These are phyloP conservation scores for Anthopleura sola DNA, from an alignment of 64 coral and sea anemone genomes.

Conservation along the genomic window DNA sequence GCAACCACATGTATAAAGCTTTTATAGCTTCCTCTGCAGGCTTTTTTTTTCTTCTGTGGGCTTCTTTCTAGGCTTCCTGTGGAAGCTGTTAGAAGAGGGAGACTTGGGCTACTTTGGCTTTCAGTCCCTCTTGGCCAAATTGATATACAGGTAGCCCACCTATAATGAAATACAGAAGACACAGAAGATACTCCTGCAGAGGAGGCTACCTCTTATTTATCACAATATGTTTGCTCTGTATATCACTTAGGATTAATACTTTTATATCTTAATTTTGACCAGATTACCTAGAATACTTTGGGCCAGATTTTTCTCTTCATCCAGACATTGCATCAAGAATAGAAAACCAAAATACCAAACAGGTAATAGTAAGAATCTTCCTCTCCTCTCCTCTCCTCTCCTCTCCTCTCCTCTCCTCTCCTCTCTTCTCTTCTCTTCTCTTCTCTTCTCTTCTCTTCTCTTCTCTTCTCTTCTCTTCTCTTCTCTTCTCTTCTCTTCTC, in stretches of 20 bases:
- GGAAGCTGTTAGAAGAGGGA: too few species aligned
- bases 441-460: not conserved
- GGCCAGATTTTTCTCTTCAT: slow-evolving; percentile 85
- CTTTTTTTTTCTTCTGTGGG: too few species aligned
- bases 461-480: not conserved
- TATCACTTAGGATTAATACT: not conserved
- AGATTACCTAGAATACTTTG: slow-evolving; percentile 92
- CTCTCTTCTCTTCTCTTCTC: not conserved
- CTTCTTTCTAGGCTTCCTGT: too few species aligned
- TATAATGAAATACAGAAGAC: too few species aligned
- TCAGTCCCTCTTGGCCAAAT: too few species aligned
- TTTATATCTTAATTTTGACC: not conserved
- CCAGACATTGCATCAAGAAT: slow-evolving; percentile 91
- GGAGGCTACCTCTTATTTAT: too few species aligned
- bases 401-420: not conserved
- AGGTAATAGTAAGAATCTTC: slow-evolving; percentile 33
- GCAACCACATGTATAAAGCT: not conserved
- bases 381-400: not conserved
- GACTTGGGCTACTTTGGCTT: too few species aligned
- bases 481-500: not conserved
- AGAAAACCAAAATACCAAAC: slow-evolving; percentile 89
- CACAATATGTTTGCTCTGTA: not conserved
- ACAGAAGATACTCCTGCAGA: too few species aligned
- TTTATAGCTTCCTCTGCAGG: too few species aligned
- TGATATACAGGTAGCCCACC: too few species aligned